Conservation (phyloP, 2,888 invertebrate species). For the Abrostola tripartita region DNA sequence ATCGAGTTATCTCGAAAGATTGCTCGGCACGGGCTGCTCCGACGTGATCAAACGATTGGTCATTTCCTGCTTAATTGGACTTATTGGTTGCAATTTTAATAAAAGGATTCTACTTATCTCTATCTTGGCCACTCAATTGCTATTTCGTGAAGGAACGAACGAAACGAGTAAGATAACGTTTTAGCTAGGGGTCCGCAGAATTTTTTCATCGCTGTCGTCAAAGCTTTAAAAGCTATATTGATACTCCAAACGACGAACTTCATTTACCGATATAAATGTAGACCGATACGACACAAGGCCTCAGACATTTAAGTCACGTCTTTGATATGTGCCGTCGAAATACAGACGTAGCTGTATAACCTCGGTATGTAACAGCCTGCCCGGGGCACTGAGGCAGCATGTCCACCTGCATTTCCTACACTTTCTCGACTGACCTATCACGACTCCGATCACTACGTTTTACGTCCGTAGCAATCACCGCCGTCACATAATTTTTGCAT, state of each 20-base stretch:
- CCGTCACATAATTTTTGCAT: slow-evolving; percentile 50
- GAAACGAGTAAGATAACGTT: slow-evolving; percentile 12
- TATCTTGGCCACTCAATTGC: slow-evolving; percentile 10
- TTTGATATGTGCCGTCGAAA: slow-evolving; percentile 20
- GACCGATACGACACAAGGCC: slow-evolving; percentile 11
- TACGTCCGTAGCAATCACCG: slow-evolving; percentile 59
- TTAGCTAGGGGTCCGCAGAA: background rate
- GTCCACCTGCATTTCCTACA: slow-evolving; percentile 52
- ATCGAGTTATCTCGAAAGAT: slow-evolving; percentile 71
- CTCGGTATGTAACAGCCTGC: slow-evolving; percentile 24
- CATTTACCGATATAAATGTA: slow-evolving; percentile 28
- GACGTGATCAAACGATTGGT: slow-evolving; percentile 66
- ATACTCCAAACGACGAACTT: slow-evolving; percentile 30
- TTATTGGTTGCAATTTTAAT: slow-evolving; percentile 55
- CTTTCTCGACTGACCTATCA: slow-evolving; percentile 81
- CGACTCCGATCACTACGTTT: slow-evolving; percentile 66
- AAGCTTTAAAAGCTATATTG: slow-evolving; percentile 16
- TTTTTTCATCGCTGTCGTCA: slow-evolving; percentile 8
- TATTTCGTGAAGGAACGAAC: slow-evolving; percentile 6
- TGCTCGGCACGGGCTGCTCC: slow-evolving; percentile 56
- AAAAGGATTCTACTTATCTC: slow-evolving; percentile 20
- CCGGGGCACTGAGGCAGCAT: slow-evolving; percentile 49
- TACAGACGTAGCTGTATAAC: slow-evolving; percentile 19
- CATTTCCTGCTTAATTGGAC: slow-evolving; percentile 69
- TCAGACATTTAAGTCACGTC: slow-evolving; percentile 40